Base-by-base conservation (phyloP, 1,140 invertebrate genomes). In the Leptinotarsa lineolata region DNA sequence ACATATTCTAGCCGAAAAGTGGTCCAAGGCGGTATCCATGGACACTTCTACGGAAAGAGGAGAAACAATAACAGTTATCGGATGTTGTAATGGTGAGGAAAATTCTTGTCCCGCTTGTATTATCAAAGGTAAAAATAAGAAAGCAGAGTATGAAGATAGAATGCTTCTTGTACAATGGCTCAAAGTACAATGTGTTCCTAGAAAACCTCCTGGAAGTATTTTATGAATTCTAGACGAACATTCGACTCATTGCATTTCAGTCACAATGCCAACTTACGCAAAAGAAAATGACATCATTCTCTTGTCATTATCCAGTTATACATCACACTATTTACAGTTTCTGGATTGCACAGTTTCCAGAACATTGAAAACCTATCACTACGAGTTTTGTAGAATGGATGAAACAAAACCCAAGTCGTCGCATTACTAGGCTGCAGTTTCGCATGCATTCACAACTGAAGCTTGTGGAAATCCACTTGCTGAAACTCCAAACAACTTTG, bases 1-100 rank as follows among this genome's bases (percentile, higher is more conserved):
- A 30, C 79, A 84, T 77, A 81, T 85, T 18, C 18, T 84, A 69
- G 82, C 83, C 8, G 81, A 64, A 3, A 85, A n/a, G n/a, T 0
- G 15, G 13, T 16, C 46, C 46, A 54, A 54, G n/a, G 48, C 48
- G 6, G 13, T 54, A n/a, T 4, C 48, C 15, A 54, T 3, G 48
- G 13, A 1, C 3, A 54, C 13, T n/a, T n/a, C 15, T n/a, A 54
- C n/a, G n/a, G 2, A 54, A n/a, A 6, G 13, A n/a, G 15, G 48
- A n/a, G 48, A 54, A 54, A 1, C 1, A 15, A 54, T 54, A 16
- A 54, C 15, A 54, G 48, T 54, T n/a, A 54, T 54, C 0, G 15
- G 4, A 4, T 54, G 48, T 1, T 54, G 48, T 16, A 54, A 54
- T 54, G 48, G 1, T 15, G 15, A 54, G 4, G 15, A 4, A 54